phyloP scores from a whole-genome alignment of 2,888 invertebrate species.

The Pachydiplax longipennis region DNA sequence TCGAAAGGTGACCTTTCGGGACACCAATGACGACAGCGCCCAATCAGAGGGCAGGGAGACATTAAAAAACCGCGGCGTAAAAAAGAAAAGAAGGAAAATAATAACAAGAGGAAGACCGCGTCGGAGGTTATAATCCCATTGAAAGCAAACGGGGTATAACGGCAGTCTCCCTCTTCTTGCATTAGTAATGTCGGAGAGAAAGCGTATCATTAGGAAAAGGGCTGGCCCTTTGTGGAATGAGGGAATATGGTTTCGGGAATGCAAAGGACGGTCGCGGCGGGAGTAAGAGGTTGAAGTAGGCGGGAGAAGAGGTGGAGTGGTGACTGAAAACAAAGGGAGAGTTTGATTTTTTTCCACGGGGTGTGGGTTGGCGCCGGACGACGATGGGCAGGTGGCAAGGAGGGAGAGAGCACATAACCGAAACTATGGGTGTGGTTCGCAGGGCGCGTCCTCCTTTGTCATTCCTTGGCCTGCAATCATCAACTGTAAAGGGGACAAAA shows the following conservation, averaged over 20 bases:
- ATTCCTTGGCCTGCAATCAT: constrained; percentile 32
- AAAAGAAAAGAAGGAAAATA: background rate
- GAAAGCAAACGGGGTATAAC: constrained; percentile 40
- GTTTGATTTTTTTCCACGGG: background rate
- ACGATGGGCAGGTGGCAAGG: background rate
- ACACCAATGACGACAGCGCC: constrained; percentile 17
- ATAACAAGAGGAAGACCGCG: background rate
- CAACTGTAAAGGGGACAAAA: background rate
- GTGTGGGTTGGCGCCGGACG: constrained; percentile 32
- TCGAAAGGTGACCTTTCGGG: constrained; percentile 10
- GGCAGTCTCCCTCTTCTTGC: constrained; percentile 26
- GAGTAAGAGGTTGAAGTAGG: background rate
- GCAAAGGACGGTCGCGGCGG: background rate
- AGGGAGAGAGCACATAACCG: background rate
- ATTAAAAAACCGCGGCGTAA: background rate
- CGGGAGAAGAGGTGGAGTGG: background rate
- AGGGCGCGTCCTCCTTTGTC: constrained; percentile 38
- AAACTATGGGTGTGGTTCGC: constrained; percentile 32
- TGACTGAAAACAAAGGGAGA: background rate
- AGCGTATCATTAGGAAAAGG: constrained; percentile 34
- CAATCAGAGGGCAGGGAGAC: background rate
- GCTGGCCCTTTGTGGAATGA: constrained; percentile 12
- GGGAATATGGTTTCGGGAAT: background rate
- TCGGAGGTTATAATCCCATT: constrained; percentile 24
- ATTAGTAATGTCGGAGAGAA: constrained; percentile 34